phyloP scores from a whole-genome alignment of 1,140 invertebrate genomes.

The Paramacrobiotus metropolitanus region DNA sequence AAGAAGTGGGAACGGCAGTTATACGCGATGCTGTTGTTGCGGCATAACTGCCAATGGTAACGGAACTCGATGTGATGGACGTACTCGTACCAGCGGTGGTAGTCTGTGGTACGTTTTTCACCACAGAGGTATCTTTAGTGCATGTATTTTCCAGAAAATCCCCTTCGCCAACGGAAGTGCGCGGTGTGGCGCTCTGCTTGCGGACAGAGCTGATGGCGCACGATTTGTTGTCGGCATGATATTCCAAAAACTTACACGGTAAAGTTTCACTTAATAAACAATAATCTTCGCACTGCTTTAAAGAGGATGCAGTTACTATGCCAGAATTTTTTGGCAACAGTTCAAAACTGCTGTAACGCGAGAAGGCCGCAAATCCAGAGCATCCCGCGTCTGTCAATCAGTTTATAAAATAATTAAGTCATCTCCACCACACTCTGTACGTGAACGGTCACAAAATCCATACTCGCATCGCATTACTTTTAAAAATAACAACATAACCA shows the following conservation, averaged over 20 bases:
- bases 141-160: background rate
- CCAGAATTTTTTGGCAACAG: background rate
- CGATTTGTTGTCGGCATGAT: background rate
- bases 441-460: no score
- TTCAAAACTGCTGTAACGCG: background rate
- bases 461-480: no score
- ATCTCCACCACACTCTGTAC: no score
- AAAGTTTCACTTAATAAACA: background rate
- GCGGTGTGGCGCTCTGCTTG: background rate
- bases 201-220: background rate
- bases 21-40: no score
- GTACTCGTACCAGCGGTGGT: no score
- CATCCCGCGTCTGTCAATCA: background rate
- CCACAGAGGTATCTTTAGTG: background rate
- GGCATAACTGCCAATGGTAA: no score
- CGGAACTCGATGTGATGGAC: no score
- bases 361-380: background rate
- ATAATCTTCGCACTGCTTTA: background rate
- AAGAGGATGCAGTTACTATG: background rate
- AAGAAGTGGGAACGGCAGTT: no score
- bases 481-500: no score
- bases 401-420: background rate
- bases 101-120: background rate
- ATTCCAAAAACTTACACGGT: background rate
- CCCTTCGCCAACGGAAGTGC: background rate